Evolutionary conservation across 2,113 vertebrate species (phyloP).

Genomic region (Gnathonemus longibarbis): DNA sequence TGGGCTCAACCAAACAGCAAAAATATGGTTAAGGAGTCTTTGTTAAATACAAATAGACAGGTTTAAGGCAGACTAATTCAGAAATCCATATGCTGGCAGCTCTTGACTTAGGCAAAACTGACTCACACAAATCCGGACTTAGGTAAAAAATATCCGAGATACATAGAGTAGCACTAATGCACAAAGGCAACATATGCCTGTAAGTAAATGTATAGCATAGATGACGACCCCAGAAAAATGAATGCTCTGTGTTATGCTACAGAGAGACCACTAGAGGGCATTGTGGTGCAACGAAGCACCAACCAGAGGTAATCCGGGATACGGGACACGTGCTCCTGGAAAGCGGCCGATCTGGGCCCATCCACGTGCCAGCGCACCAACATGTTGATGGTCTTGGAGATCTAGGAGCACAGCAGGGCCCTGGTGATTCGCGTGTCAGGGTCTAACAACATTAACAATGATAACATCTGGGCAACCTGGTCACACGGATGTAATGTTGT

Average conservation of each 20-base stretch:
- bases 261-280: background rate
- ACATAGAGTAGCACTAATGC: background rate
- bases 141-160: background rate
- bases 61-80: background rate
- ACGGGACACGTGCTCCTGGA: slow-evolving; percentile 80
- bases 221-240: background rate
- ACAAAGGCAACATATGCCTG: background rate
- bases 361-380: slow-evolving; percentile 82
- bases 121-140: background rate
- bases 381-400: slow-evolving; percentile 95
- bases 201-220: background rate
- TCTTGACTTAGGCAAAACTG: background rate
- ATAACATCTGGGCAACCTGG: background rate
- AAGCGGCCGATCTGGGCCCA: slow-evolving; percentile 67
- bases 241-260: background rate
- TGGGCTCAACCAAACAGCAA: background rate
- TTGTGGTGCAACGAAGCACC: slow-evolving; percentile 32
- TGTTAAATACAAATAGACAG: background rate
- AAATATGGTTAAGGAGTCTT: background rate
- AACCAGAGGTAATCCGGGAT: slow-evolving; percentile 94
- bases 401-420: slow-evolving; percentile 52
- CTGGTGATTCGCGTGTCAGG: background rate
- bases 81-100: background rate
- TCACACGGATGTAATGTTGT: no score
- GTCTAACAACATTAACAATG: background rate